phyloP scores from a whole-genome alignment of 2,888 invertebrate genomes.

The Eilema griseolum region DNA sequence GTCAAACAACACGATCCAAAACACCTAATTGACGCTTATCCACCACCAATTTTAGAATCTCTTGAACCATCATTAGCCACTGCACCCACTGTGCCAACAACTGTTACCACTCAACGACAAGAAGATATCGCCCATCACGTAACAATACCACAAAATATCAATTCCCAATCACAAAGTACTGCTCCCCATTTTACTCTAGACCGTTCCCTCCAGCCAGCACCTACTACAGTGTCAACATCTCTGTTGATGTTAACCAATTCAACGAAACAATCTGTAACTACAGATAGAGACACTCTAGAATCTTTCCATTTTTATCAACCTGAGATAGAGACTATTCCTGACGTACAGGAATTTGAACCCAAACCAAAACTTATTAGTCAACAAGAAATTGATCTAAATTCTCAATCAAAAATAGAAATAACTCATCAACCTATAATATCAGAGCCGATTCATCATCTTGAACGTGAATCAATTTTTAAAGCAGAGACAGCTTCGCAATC shows the following conservation, averaged over 20 bases:
- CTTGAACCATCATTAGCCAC: neutral
- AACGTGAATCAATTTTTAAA: neutral
- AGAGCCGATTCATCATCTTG: neutral
- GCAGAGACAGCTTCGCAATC: neutral
- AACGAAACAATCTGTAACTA: neutral
- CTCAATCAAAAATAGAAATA: neutral
- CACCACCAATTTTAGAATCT: neutral
- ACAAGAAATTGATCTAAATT: neutral
- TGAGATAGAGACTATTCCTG: neutral
- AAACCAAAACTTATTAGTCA: neutral
- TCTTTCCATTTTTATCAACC: neutral
- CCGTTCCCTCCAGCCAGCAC: no score
- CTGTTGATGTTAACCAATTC: no score
- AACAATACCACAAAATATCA: neutral
- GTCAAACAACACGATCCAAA: no score
- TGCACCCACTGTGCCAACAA: neutral
- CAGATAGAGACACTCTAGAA: neutral
- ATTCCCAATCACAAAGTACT: neutral
- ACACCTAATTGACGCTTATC: no score
- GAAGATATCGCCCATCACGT: no score
- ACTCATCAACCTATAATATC: neutral
- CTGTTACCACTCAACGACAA: neutral
- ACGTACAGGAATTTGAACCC: conserved; percentile 5
- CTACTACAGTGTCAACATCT: neutral
- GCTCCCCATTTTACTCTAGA: neutral